These are phyloP conservation scores for Kuschelorhynchus macadamiae DNA, from an alignment of 2,888 invertebrate genomes.

Conservation along the genomic window DNA sequence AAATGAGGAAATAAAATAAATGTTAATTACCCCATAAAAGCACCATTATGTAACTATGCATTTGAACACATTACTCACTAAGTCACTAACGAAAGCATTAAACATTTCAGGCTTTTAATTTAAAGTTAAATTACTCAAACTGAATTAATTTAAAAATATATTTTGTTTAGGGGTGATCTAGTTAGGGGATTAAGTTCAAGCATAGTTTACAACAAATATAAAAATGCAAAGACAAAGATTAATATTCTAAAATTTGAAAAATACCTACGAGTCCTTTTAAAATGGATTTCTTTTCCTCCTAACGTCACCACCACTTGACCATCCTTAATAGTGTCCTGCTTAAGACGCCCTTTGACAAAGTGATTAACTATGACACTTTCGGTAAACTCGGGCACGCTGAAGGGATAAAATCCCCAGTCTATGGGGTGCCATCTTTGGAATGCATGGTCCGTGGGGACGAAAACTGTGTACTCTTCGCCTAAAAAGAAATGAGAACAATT, in stretches of 20 bases:
- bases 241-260: constrained; percentile 27
- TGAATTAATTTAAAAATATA: too few species aligned
- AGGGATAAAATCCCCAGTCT: constrained; percentile 80
- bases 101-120: too few species aligned
- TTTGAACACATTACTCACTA: too few species aligned
- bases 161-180: too few species aligned
- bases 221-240: too few species aligned
- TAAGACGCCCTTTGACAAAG: constrained; percentile 73
- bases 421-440: constrained; percentile 80
- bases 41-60: too few species aligned
- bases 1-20: too few species aligned
- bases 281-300: constrained; percentile 73
- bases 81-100: too few species aligned
- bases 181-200: too few species aligned
- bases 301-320: constrained; percentile 72
- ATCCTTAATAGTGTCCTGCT: constrained; percentile 72
- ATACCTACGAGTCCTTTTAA: constrained; percentile 73
- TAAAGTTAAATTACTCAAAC: too few species aligned
- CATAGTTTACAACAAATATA: too few species aligned
- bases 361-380: constrained; percentile 75
- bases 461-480: constrained; percentile 75
- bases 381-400: constrained; percentile 77
- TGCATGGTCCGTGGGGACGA: constrained; percentile 77
- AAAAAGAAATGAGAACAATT: constrained; percentile 52
- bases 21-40: too few species aligned